Conservation (phyloP, 2,113 vertebrate species). For the Oncorhynchus gorbuscha region DNA sequence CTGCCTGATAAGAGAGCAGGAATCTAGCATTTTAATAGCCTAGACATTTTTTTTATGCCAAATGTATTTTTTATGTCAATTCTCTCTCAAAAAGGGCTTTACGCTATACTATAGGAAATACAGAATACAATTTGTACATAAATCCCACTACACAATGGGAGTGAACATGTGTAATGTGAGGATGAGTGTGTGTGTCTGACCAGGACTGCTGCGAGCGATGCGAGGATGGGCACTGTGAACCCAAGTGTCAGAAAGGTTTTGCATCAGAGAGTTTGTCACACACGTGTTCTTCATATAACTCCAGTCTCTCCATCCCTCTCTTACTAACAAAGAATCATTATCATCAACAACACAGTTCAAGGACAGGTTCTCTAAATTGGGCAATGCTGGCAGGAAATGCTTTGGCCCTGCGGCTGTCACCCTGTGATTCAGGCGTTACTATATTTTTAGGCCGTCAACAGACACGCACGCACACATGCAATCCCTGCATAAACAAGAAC, state of each 20-base stretch:
- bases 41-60: too few species aligned
- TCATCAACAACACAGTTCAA: neutral
- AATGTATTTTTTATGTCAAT: too few species aligned
- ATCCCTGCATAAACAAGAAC: neutral
- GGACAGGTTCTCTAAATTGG: slow-evolving; percentile 8
- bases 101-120: neutral
- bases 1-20: too few species aligned
- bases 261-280: slow-evolving; percentile 20
- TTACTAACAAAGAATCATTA: neutral
- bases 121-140: neutral
- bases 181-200: slow-evolving; percentile 19
- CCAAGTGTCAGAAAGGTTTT: slow-evolving; percentile 58
- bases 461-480: neutral
- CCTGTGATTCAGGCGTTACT: slow-evolving; percentile 27
- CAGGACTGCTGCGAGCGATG: slow-evolving; percentile 21
- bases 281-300: slow-evolving; percentile 57
- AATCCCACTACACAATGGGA: neutral
- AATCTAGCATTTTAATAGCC: too few species aligned
- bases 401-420: slow-evolving; percentile 8
- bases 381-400: slow-evolving; percentile 50
- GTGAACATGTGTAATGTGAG: neutral
- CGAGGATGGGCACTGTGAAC: slow-evolving; percentile 58
- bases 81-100: too few species aligned
- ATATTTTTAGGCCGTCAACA: neutral
- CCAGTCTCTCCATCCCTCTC: slow-evolving; percentile 48